Base-by-base conservation (phyloP, 1,140 invertebrate genomes). In the Drosophila mauritiana region DNA sequence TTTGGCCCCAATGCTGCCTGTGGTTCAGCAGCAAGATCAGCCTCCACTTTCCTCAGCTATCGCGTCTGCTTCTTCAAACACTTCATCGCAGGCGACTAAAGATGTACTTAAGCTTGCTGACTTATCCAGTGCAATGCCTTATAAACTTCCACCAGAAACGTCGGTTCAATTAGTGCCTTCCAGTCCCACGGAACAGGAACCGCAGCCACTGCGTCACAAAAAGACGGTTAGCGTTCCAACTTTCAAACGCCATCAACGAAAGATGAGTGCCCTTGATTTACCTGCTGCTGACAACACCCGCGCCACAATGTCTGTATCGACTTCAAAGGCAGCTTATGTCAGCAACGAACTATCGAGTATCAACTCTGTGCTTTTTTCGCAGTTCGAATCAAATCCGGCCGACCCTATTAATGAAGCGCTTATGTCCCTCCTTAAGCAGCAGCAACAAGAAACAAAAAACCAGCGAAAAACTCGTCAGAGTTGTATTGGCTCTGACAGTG, bases 101-200 rank as follows among this genome's bases (percentile, higher is more conserved):
- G 80, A 88, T 17, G 4, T 51, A 36, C 17, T 61, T 34, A 20
- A 62, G 45, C 4, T 82, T 10, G 46, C 74, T n/a, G 91, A 89
- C 6, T 39, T 89, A 22, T 72, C 78, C 12, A 83, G 73, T 6
- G 70, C 90, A 4, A 80, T 92, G 56, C 86, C 90, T 6, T 92
- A 92, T 46, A 92, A 92, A 59, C 53, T 92, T 27, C 91, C 91
- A 15, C 86, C 91, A 17, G 91, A 92, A 54, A 92, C 91, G 12
- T 92, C 91, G 5, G 90, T 92, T 8, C 91, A 92, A 40, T 64
- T 92, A 22, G 86, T 92, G 31, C 91, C 91, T 0, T 89, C 91
- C 7, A 86, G 81, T 52, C 91, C 88, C 11, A 86, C 84, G 12
- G 90, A 85, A 7, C 49, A 67, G 10, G 85, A 88, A n/a, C 37